These are phyloP conservation scores for Vanacampus margaritifer DNA, from an alignment of 2,113 vertebrate species.

Conservation along the genomic window DNA sequence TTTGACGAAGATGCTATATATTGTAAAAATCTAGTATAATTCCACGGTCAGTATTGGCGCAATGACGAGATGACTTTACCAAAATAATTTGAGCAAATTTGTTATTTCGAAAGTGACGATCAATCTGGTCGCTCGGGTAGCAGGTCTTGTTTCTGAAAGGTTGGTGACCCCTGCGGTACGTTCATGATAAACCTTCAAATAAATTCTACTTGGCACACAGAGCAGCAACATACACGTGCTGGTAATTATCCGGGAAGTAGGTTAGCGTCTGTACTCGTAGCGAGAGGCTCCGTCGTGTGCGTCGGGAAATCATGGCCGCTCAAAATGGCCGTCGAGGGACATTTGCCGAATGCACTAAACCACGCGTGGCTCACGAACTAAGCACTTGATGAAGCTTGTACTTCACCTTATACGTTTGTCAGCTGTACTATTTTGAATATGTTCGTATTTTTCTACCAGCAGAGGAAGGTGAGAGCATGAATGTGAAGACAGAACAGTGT, in stretches of 20 bases:
- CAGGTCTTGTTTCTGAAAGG: background rate
- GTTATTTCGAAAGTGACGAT: too few species aligned
- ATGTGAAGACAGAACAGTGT: slow-evolving; percentile 46
- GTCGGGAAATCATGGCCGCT: background rate
- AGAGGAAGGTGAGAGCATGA: slow-evolving; percentile 55
- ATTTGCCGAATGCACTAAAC: slow-evolving; percentile 44
- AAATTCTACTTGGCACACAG: background rate
- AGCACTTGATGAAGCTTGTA: slow-evolving; percentile 66
- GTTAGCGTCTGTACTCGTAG: background rate
- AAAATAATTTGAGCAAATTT: too few species aligned
- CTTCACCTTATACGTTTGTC: slow-evolving; percentile 61
- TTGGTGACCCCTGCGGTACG: too few species aligned
- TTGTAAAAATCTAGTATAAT: too few species aligned
- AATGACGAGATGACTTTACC: too few species aligned
- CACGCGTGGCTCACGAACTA: slow-evolving; percentile 36
- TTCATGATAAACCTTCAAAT: too few species aligned
- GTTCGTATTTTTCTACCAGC: slow-evolving; percentile 77
- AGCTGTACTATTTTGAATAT: slow-evolving; percentile 62
- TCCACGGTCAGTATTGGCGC: too few species aligned
- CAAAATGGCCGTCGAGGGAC: background rate
- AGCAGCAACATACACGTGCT: background rate
- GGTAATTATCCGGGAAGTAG: background rate
- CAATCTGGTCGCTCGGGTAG: too few species aligned
- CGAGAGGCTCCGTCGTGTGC: background rate
- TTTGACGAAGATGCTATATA: too few species aligned